phyloP scores from a whole-genome alignment of 2,888 invertebrate species.

The Leptinotarsa tumamoca region DNA sequence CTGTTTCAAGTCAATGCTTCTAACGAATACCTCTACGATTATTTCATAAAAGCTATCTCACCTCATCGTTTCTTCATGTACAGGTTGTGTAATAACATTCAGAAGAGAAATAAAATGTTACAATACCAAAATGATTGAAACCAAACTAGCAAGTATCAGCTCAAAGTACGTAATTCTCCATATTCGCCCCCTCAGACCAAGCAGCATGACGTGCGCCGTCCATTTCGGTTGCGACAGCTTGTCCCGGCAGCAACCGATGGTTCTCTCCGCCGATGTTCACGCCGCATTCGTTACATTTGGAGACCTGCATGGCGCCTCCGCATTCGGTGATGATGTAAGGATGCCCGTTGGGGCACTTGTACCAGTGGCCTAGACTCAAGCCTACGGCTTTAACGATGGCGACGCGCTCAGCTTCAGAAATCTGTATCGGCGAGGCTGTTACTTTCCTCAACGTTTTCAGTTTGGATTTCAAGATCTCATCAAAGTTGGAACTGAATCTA shows the following conservation, averaged over 20 bases:
- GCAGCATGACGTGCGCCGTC: conserved; percentile 69
- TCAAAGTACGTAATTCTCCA: conserved; percentile 43
- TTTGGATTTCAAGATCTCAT: conserved; percentile 18
- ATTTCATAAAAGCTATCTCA: too few species aligned
- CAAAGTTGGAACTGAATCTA: not conserved
- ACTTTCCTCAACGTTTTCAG: conserved; percentile 9
- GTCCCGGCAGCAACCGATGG: conserved; percentile 67
- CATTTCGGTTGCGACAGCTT: conserved; percentile 69
- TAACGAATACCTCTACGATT: too few species aligned
- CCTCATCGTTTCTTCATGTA: too few species aligned
- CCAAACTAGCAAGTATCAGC: not conserved
- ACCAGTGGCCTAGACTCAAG: conserved; percentile 18
- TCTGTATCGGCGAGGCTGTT: not conserved
- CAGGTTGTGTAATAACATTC: too few species aligned
- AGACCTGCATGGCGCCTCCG: conserved; percentile 27
- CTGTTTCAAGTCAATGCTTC: too few species aligned
- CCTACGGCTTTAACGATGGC: conserved; percentile 13
- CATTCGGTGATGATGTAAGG: conserved; percentile 30
- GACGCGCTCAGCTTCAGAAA: conserved; percentile 15
- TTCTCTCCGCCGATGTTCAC: conserved; percentile 69
- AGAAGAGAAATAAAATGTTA: too few species aligned
- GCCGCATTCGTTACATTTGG: conserved; percentile 67
- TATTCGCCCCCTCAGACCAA: conserved; percentile 67
- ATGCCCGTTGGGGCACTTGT: conserved; percentile 29
- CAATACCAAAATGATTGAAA: too few species aligned